phyloP scores from a whole-genome alignment of 2,113 vertebrate genomes.

The Pitta sordida region DNA sequence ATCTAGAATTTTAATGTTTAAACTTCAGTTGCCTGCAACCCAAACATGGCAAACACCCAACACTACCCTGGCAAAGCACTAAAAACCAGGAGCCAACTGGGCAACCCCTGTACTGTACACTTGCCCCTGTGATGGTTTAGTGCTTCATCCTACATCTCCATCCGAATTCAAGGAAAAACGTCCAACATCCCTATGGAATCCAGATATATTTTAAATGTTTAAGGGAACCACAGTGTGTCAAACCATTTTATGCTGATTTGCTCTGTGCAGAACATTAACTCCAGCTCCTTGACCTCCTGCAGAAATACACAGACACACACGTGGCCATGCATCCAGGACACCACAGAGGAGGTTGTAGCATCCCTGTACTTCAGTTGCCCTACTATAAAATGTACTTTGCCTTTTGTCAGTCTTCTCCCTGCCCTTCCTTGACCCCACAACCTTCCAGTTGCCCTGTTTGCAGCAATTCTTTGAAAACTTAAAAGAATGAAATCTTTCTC shows the following conservation, averaged over 20 bases:
- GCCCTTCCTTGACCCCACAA: not conserved
- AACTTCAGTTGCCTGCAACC: not conserved
- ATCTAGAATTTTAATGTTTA: not conserved
- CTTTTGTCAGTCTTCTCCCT: not conserved
- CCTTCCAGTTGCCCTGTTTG: not conserved
- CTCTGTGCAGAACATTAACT: not conserved
- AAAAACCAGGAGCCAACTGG: not conserved
- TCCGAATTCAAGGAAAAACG: not conserved
- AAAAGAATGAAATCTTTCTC: not conserved
- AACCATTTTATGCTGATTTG: not conserved
- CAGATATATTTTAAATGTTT: not conserved
- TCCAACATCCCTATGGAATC: not conserved
- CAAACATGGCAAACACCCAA: not conserved
- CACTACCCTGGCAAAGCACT: not conserved
- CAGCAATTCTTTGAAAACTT: not conserved
- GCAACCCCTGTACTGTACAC: not conserved
- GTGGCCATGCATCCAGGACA: not conserved
- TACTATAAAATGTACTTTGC: not conserved
- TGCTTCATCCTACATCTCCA: not conserved
- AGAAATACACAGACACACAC: not conserved
- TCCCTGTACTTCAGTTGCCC: not conserved
- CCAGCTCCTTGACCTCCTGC: not conserved
- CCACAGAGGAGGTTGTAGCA: not conserved
- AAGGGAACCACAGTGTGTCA: not conserved
- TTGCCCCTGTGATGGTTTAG: not conserved